Evolutionary conservation across 2,888 invertebrate genomes (phyloP), one percentile per base, ranked within the genome.

Genomic region (Melolontha melolontha): DNA sequence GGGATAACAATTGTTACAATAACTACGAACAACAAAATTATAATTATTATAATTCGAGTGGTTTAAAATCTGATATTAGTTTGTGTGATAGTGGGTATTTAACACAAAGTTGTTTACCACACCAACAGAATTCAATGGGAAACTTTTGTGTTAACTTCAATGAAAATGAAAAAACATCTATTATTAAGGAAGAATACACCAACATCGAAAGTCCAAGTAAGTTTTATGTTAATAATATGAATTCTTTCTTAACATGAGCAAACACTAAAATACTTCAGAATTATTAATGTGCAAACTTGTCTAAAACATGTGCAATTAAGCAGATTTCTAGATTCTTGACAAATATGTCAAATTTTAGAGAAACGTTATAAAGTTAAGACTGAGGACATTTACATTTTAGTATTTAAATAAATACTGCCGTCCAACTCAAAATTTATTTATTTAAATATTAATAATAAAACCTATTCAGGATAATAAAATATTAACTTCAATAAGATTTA

Each of bases 181-280:
- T 51, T 27, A 34, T 34, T 49, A 75, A 77, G 2, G 74, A 72
- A n/a, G 76, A 72, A n/a, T 79, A 78, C 70, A 65, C 69, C 14
- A 79, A 79, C 72, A 71, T 77, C 59, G 81, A 80, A 29, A 82
- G 80, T 72, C 80, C 81, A 67, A 81, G 83, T 83, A 79, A 79
- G 83, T 80, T 39, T 14, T 63, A 17, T 55, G 10, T 55, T 10
- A 40, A 14, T 10, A 16, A 8, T 16, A 14, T 44, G 10, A 2
- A 44, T 17, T 59, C 17, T 62, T 62, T 17, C 16, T 7, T 62
- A 5, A 17, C 16, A 14, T 16, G n/a, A 42, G 1, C 22, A 42
- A 11, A n/a, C n/a, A n/a, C n/a, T n/a, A n/a, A n/a, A n/a, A n/a
- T n/a, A n/a, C n/a, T n/a, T n/a, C n/a, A n/a, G n/a, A n/a, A n/a